Percentiles rank a stretch among this genome's conserved stretches.
Evolutionary conservation across 2,797 vertebrate genomes (phyloP).

Genomic region (Siniperca undulata): DNA sequence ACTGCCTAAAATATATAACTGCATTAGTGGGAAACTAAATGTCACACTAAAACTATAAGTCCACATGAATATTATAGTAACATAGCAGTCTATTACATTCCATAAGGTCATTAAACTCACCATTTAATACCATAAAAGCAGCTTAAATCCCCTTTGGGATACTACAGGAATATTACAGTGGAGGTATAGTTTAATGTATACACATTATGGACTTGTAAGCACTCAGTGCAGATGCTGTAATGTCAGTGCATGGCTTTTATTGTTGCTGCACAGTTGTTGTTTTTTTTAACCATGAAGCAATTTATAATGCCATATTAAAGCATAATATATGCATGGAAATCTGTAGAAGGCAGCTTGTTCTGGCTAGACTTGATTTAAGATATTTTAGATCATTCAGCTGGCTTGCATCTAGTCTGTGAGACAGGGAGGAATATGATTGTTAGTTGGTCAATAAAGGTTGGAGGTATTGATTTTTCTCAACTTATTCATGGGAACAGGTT

Average conservation of each 20-base stretch:
- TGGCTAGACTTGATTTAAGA: too few species aligned
- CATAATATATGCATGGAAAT: background rate
- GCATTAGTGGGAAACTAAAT: background rate
- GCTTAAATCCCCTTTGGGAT: constrained; percentile 44
- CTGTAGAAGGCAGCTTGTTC: background rate
- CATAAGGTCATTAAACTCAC: constrained; percentile 64
- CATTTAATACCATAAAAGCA: constrained; percentile 60
- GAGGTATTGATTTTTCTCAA: constrained; percentile 51
- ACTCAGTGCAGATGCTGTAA: constrained; percentile 34
- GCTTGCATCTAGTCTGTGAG: constrained; percentile 1
- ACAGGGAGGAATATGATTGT: constrained; percentile 32
- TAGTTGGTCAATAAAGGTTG: constrained; percentile 57
- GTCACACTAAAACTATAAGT: background rate
- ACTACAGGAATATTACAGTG: constrained; percentile 35
- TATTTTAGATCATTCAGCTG: background rate
- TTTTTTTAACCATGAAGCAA: constrained; percentile 1
- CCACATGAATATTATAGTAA: background rate
- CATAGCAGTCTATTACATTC: constrained; percentile 29
- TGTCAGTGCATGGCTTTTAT: constrained; percentile 43
- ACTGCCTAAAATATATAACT: background rate
- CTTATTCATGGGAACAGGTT: constrained; percentile 35
- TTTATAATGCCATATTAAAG: background rate
- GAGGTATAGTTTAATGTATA: constrained; percentile 11
- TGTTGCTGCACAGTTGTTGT: background rate
- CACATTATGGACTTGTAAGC: constrained; percentile 47